Evolutionary conservation across 2,888 invertebrate genomes (phyloP).

Genomic region (Hypomecis punctinalis): DNA sequence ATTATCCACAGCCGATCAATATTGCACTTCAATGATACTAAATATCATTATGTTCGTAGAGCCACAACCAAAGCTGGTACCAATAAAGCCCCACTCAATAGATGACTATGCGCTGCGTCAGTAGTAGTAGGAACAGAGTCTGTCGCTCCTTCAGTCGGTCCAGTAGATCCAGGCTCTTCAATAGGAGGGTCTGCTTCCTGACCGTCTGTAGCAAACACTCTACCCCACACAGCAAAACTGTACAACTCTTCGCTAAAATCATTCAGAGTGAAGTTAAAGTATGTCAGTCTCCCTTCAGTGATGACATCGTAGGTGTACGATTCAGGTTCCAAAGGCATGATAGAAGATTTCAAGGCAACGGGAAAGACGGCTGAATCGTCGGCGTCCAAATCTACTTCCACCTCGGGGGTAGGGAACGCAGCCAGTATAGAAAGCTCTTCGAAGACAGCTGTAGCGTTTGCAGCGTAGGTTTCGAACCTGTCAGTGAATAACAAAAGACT

Average conservation of each 20-base stretch:
- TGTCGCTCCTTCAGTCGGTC: not conserved
- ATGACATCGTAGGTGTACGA: slow-evolving; percentile 58
- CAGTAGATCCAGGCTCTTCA: slow-evolving; percentile 23
- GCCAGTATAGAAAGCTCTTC: slow-evolving; percentile 75
- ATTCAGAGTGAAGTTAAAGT: slow-evolving; percentile 54
- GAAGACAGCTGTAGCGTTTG: slow-evolving; percentile 72
- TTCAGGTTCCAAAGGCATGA: slow-evolving; percentile 76
- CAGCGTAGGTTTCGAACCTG: slow-evolving; percentile 76
- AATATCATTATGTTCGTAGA: not conserved
- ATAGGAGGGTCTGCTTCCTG: slow-evolving; percentile 57
- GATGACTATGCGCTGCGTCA: slow-evolving; percentile 33
- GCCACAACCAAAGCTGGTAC: slow-evolving; percentile 22
- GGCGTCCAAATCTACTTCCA: slow-evolving; percentile 51
- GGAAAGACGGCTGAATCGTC: slow-evolving; percentile 76
- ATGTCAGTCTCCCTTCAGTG: slow-evolving; percentile 39
- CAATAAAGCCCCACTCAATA: slow-evolving; percentile 40
- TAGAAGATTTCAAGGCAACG: slow-evolving; percentile 74
- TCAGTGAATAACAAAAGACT: slow-evolving; percentile 10
- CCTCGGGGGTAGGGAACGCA: slow-evolving; percentile 65
- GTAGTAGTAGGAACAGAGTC: slow-evolving; percentile 2
- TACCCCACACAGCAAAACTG: slow-evolving; percentile 82
- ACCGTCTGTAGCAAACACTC: slow-evolving; percentile 77
- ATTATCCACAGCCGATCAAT: too few species aligned
- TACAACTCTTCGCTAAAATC: slow-evolving; percentile 66
- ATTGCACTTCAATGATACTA: too few species aligned